Evolutionary conservation across 2,888 invertebrate species (phyloP).

Genomic region (Orthonychiurus folsomi): DNA sequence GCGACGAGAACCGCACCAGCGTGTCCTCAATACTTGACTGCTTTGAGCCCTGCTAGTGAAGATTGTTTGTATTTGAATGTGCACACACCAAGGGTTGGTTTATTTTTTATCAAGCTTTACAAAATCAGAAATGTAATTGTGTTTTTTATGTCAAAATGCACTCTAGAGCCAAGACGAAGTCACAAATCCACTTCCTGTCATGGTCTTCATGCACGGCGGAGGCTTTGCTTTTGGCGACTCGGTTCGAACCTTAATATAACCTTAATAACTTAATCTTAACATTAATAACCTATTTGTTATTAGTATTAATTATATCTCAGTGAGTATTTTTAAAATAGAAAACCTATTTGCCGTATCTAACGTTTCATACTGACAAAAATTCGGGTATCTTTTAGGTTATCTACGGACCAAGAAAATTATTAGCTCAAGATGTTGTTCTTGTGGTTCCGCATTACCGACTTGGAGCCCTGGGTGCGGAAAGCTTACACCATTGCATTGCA

Average conservation of each 20-base stretch:
- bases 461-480: conserved; percentile 16
- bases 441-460: conserved; percentile 21
- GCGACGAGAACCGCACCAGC: conserved; percentile 15
- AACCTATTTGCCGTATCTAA: too few relatives aligned
- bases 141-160: neutral
- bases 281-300: too few relatives aligned
- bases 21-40: conserved; percentile 19
- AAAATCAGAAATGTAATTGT: neutral
- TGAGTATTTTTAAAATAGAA: too few relatives aligned
- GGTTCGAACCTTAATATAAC: too few relatives aligned
- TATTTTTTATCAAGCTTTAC: neutral
- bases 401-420: conserved; percentile 16
- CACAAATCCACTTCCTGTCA: conserved; percentile 13
- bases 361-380: too few relatives aligned
- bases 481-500: neutral
- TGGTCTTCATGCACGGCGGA: conserved; percentile 17
- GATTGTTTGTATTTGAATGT: conserved; percentile 21
- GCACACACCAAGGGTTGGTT: conserved; percentile 16
- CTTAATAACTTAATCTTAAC: too few relatives aligned
- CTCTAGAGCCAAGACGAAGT: conserved; percentile 13
- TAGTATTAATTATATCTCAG: too few relatives aligned
- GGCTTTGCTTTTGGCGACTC: conserved; percentile 17
- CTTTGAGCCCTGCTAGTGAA: conserved; percentile 12
- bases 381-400: too few relatives aligned
- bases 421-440: conserved; percentile 16